A percentile compares a stretch with the other conserved stretches of the same genome.
phyloP scores from a whole-genome alignment of 1,140 invertebrate species.

The Apis florea region DNA sequence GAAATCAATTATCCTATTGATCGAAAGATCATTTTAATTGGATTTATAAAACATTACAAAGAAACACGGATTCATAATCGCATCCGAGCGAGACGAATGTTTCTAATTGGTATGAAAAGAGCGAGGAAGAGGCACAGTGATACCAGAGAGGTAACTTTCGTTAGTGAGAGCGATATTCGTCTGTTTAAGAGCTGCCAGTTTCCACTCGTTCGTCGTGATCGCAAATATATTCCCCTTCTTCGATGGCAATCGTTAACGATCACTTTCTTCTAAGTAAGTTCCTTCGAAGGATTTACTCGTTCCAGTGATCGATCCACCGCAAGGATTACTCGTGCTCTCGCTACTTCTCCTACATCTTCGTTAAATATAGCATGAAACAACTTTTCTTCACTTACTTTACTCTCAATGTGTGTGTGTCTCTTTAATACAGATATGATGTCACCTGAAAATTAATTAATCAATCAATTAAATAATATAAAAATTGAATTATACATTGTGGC shows the following conservation, averaged over 20 bases:
- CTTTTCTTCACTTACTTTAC: neutral
- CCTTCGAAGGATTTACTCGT: constrained; percentile 43
- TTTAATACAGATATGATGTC: too few species aligned
- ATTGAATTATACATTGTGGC: neutral
- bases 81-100: neutral
- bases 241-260: constrained; percentile 48
- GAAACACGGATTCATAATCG: neutral
- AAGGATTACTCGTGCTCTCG: constrained; percentile 45
- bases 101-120: constrained; percentile 34
- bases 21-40: neutral
- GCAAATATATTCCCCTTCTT: constrained; percentile 39
- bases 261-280: constrained; percentile 62
- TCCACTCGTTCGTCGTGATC: constrained; percentile 29
- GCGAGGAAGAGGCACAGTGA: neutral
- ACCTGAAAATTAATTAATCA: neutral
- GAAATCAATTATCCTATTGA: too few species aligned
- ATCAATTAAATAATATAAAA: neutral
- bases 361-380: neutral
- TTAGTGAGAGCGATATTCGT: constrained; percentile 39
- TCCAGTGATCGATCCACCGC: constrained; percentile 44
- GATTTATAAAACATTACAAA: neutral
- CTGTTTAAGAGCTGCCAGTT: constrained; percentile 24
- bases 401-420: constrained; percentile 14
- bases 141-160: constrained; percentile 21
- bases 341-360: neutral